Evolutionary conservation across 2,113 vertebrate genomes (phyloP).

Genomic region (Ageneiosus marmoratus): DNA sequence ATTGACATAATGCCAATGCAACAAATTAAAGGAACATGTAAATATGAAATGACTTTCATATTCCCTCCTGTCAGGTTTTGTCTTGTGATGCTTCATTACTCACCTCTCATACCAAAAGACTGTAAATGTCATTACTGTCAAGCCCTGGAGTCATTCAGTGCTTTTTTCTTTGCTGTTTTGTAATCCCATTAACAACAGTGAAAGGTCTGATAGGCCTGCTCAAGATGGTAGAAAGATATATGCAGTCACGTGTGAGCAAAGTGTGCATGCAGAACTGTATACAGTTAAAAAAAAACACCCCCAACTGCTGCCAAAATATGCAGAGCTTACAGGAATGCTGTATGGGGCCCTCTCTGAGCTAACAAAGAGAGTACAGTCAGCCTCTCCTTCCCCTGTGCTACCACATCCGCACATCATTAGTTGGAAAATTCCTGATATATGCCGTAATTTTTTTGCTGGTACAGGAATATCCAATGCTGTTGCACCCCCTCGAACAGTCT

Average conservation of each 20-base stretch:
- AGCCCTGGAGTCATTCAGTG: slow-evolving; percentile 43
- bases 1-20: slow-evolving; percentile 5
- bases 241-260: slow-evolving; percentile 74
- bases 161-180: slow-evolving; percentile 57
- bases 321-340: slow-evolving; percentile 97
- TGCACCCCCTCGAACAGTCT: slow-evolving; percentile 66
- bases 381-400: slow-evolving; percentile 89
- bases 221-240: slow-evolving; percentile 65
- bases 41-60: neutral
- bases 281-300: slow-evolving; percentile 77
- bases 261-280: slow-evolving; percentile 80
- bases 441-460: slow-evolving; percentile 89
- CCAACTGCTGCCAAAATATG: slow-evolving; percentile 95
- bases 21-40: neutral
- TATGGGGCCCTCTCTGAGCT: slow-evolving; percentile 88
- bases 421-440: slow-evolving; percentile 99
- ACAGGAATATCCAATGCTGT: slow-evolving; percentile 93
- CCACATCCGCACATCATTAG: slow-evolving; percentile 99
- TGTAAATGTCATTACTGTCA: slow-evolving; percentile 71
- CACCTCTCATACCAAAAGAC: slow-evolving; percentile 62
- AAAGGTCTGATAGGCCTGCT: slow-evolving; percentile 44
- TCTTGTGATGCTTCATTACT: slow-evolving; percentile 61
- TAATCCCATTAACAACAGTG: slow-evolving; percentile 58
- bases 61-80: slow-evolving; percentile 58
- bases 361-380: slow-evolving; percentile 99